Percentiles rank a stretch among this genome's conserved stretches.
These are phyloP conservation scores for Catamblyrhynchus diadema DNA, from an alignment of 2,797 vertebrate species.

Conservation along the genomic window DNA sequence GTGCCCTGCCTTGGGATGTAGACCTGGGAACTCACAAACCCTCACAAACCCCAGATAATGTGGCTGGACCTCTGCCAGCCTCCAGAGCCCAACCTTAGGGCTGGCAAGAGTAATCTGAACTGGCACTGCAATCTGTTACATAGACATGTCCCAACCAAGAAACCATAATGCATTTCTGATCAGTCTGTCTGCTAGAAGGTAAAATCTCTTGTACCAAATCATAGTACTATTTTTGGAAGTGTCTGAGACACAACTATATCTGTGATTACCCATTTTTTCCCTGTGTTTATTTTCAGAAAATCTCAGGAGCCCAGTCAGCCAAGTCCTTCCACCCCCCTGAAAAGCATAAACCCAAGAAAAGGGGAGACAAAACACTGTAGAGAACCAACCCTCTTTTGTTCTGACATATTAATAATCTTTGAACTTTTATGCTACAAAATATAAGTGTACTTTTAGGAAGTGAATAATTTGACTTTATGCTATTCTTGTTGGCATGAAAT, in stretches of 20 bases:
- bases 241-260: background rate
- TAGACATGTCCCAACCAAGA: background rate
- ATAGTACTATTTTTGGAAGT: background rate
- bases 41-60: background rate
- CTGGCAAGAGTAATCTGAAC: background rate
- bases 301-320: background rate
- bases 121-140: background rate
- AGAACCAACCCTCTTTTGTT: background rate
- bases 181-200: background rate
- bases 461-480: background rate
- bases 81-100: background rate
- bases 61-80: background rate
- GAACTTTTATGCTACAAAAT: background rate
- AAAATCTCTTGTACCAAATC: background rate
- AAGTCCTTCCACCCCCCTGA: rapidly evolving
- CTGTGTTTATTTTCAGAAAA: background rate
- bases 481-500: background rate
- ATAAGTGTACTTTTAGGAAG: background rate
- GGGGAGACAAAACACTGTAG: background rate
- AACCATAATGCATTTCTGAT: background rate
- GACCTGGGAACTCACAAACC: background rate
- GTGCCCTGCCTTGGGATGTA: background rate
- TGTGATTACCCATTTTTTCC: background rate
- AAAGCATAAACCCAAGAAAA: background rate
- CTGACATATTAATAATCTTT: background rate